These are phyloP conservation scores for Bibio marci DNA, from an alignment of 2,888 invertebrate genomes.

Conservation along the genomic window DNA sequence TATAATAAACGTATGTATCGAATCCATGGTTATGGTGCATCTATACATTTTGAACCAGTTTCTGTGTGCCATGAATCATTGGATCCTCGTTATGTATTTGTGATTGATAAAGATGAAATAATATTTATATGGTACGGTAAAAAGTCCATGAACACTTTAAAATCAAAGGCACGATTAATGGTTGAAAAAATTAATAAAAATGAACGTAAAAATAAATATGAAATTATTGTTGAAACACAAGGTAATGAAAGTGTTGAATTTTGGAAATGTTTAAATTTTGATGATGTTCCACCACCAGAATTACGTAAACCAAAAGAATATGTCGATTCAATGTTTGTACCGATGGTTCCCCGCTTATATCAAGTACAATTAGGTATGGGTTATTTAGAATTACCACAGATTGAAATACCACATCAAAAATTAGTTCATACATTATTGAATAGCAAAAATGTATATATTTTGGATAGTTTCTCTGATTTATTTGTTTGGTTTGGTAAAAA, in stretches of 20 bases:
- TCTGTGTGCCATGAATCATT: constrained; percentile 50
- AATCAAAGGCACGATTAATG: constrained; percentile 59
- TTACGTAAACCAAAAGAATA: constrained; percentile 25
- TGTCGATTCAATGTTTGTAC: constrained; percentile 18
- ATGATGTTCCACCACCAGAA: constrained; percentile 30
- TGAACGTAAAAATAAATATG: constrained; percentile 89
- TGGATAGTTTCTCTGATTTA: constrained; percentile 86
- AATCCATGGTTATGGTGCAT: constrained; percentile 72
- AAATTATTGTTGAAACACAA: constrained; percentile 68
- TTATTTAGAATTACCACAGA: constrained; percentile 93
- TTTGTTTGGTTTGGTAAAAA: constrained; percentile 99
- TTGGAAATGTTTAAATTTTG: constrained; percentile 53
- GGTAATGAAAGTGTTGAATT: constrained; percentile 73
- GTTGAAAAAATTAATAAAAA: constrained; percentile 98
- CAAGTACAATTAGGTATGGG: constrained; percentile 97
- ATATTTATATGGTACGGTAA: constrained; percentile 76
- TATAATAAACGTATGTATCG: constrained; percentile 73
- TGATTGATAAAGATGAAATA: constrained; percentile 70
- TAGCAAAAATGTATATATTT: constrained; percentile 86
- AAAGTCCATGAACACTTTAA: constrained; percentile 70
- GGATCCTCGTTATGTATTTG: constrained; percentile 82
- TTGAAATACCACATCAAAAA: constrained; percentile 56
- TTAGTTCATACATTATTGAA: constrained; percentile 61
- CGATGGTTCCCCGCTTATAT: constrained; percentile 56
- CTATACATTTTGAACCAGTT: constrained; percentile 81